Evolutionary conservation across 1,140 invertebrate genomes (phyloP).

Genomic region (Zaprionus lachaisei): DNA sequence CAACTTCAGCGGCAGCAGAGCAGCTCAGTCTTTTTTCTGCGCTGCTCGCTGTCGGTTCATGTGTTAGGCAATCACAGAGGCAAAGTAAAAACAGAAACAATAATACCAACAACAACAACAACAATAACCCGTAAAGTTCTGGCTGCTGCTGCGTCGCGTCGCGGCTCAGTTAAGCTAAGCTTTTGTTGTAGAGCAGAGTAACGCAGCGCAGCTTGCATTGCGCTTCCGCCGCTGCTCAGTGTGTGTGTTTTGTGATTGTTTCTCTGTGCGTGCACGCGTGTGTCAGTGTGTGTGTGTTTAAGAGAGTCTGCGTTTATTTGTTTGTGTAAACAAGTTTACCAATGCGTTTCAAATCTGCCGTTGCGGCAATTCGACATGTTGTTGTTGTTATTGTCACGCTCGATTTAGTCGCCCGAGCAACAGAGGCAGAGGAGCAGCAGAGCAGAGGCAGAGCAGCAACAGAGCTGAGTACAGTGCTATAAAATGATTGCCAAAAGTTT

Average conservation of each 20-base stretch:
- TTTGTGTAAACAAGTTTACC: constrained; percentile 71
- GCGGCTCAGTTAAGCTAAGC: constrained; percentile 43
- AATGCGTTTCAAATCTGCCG: constrained; percentile 66
- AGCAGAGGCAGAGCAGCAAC: constrained; percentile 6
- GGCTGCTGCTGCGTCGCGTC: constrained; percentile 47
- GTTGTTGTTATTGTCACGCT: constrained; percentile 69
- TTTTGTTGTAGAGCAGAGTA: constrained; percentile 17
- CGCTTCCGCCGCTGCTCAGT: constrained; percentile 31
- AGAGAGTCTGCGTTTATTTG: constrained; percentile 1
- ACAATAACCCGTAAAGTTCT: constrained; percentile 47
- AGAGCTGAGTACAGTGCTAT: constrained; percentile 30
- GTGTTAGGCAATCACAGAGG: constrained; percentile 32
- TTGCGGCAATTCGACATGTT: constrained; percentile 46
- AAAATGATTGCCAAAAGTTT: constrained; percentile 28
- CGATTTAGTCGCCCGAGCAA: constrained; percentile 54
- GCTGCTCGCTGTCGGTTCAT: constrained; percentile 56
- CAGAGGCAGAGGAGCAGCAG: neutral
- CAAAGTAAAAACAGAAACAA: neutral
- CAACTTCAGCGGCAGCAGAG: constrained; percentile 46
- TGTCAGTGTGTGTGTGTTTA: constrained; percentile 21
- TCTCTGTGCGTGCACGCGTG: constrained; percentile 21
- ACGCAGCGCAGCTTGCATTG: constrained; percentile 12
- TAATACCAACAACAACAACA: neutral
- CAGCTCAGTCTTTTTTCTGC: constrained; percentile 75
- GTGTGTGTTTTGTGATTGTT: constrained; percentile 42